Percentiles rank a stretch among this genome's conserved stretches.
Evolutionary conservation across 2,888 invertebrate species (phyloP).

Genomic region (Sympetrum striolatum): DNA sequence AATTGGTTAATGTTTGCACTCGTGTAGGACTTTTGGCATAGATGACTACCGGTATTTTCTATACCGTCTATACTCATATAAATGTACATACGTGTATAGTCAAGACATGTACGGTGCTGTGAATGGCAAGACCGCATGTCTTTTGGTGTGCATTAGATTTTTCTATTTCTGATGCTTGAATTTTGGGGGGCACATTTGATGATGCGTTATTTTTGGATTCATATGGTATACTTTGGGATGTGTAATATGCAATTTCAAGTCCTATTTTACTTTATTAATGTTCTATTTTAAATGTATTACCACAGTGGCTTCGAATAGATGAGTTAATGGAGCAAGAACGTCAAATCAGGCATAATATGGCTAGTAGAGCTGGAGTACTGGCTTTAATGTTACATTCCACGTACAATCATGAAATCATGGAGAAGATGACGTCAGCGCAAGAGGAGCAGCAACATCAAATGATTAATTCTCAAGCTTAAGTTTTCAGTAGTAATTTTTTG

Average conservation of each 20-base stretch:
- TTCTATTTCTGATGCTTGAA: too few species aligned
- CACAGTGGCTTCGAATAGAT: conserved; percentile 92
- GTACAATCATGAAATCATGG: conserved; percentile 91
- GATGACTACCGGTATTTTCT: too few species aligned
- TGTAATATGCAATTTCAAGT: background rate
- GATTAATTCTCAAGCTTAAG: conserved; percentile 29
- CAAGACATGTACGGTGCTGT: too few species aligned
- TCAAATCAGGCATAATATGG: conserved; percentile 75
- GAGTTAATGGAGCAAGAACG: conserved; percentile 94
- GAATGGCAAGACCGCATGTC: too few species aligned
- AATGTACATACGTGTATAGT: too few species aligned
- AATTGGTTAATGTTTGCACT: too few species aligned
- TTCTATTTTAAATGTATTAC: conserved; percentile 48
- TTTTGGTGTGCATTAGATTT: too few species aligned
- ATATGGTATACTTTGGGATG: background rate
- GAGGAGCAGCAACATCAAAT: conserved; percentile 55
- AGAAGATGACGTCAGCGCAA: conserved; percentile 68
- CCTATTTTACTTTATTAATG: background rate
- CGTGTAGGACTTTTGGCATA: too few species aligned
- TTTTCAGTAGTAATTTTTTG: background rate
- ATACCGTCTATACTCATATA: too few species aligned
- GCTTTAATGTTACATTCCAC: conserved; percentile 97
- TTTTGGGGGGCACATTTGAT: too few species aligned
- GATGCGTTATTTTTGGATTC: too few species aligned
- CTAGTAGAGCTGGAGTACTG: conserved; percentile 87